phyloP scores from a whole-genome alignment of 2,888 invertebrate genomes.

The Diaphora mendica region DNA sequence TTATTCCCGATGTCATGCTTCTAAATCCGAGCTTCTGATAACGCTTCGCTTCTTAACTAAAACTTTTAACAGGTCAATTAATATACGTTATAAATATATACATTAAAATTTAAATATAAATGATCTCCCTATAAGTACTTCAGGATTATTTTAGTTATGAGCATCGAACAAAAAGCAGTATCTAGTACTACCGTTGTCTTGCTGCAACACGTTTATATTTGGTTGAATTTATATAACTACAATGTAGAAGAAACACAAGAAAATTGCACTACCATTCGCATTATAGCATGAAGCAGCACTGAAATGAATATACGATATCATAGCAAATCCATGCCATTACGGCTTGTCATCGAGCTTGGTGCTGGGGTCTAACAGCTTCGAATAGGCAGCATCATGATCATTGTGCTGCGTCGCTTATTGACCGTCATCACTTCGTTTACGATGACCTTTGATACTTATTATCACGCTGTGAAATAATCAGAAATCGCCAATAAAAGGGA shows the following conservation, averaged over 20 bases:
- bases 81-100: conserved; percentile 57
- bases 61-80: conserved; percentile 56
- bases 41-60: conserved; percentile 79
- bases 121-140: conserved; percentile 22
- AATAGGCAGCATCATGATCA: conserved; percentile 64
- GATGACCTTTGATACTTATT: conserved; percentile 61
- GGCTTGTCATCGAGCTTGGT: conserved; percentile 72
- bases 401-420: conserved; percentile 69
- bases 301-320: conserved; percentile 58
- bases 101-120: conserved; percentile 35
- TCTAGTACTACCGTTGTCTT: conserved; percentile 18
- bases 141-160: conserved; percentile 16
- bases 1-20: conserved; percentile 72
- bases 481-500: conserved; percentile 44
- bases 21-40: conserved; percentile 74
- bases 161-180: conserved; percentile 28
- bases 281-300: conserved; percentile 76
- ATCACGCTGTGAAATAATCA: conserved; percentile 49
- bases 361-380: conserved; percentile 72
- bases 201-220: conserved; percentile 28
- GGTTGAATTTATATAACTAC: conserved; percentile 21
- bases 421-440: conserved; percentile 47
- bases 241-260: conserved; percentile 40
- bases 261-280: conserved; percentile 65
- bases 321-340: conserved; percentile 63